phyloP scores from a whole-genome alignment of 2,888 invertebrate species.

The Drosophila mercatorum region DNA sequence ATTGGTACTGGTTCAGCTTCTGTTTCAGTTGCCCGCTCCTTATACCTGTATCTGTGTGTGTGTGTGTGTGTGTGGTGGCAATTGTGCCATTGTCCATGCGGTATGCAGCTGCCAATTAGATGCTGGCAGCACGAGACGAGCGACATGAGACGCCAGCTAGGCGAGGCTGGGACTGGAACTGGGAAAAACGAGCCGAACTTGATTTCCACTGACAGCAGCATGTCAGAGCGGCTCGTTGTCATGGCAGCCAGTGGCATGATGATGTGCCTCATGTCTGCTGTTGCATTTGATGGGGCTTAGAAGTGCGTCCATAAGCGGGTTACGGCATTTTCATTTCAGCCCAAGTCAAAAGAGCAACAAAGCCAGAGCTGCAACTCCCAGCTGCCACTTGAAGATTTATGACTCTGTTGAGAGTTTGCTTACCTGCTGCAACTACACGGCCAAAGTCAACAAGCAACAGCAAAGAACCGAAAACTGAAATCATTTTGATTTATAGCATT shows the following conservation, averaged over 20 bases:
- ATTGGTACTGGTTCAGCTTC: constrained; percentile 1
- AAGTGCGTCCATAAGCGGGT: constrained; percentile 71
- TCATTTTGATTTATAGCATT: constrained; percentile 43
- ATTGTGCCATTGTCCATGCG: constrained; percentile 34
- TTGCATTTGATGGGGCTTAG: constrained; percentile 26
- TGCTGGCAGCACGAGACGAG: constrained; percentile 8
- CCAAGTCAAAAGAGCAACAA: constrained; percentile 24
- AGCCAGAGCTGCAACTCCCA: constrained; percentile 1
- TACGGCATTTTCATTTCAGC: constrained; percentile 60
- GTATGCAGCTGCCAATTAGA: constrained; percentile 65
- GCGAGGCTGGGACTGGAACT: not conserved
- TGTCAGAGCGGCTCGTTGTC: constrained; percentile 48
- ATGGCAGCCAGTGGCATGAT: constrained; percentile 38
- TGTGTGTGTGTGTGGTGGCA: constrained; percentile 14
- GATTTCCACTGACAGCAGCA: constrained; percentile 53
- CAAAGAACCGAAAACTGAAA: constrained; percentile 23
- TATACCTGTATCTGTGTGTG: not conserved
- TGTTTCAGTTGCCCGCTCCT: not conserved
- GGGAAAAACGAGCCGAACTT: constrained; percentile 25
- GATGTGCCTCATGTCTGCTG: constrained; percentile 17
- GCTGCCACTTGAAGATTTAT: constrained; percentile 54
- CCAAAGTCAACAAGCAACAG: not conserved
- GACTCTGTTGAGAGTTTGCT: constrained; percentile 21
- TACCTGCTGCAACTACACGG: not conserved
- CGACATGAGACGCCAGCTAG: constrained; percentile 1